Percentiles rank a stretch among this genome's conserved stretches.
phyloP scores from a whole-genome alignment of 2,113 vertebrate species.

The Chauna torquata region DNA sequence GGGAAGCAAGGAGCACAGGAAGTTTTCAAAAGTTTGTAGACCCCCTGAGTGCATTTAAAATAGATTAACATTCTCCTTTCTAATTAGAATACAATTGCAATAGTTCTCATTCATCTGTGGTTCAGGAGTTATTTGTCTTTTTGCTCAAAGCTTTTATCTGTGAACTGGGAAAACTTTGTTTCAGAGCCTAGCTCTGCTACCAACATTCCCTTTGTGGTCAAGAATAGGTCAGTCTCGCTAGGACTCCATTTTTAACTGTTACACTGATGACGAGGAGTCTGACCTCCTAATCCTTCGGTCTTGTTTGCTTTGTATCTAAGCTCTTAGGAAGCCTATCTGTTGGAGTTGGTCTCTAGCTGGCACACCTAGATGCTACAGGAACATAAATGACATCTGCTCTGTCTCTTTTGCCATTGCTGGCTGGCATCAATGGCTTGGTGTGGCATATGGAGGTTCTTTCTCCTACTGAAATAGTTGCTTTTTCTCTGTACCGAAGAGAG shows the following conservation, averaged over 20 bases:
- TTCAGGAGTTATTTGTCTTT: neutral
- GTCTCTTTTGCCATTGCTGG: neutral
- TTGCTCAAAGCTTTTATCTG: neutral
- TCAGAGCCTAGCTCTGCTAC: neutral
- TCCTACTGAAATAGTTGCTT: neutral
- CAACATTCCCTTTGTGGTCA: neutral
- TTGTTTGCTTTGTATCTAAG: neutral
- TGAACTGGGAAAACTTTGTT: neutral
- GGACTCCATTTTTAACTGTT: neutral
- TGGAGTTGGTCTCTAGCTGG: neutral
- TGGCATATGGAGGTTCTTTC: neutral
- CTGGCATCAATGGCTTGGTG: neutral
- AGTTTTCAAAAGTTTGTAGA: slow-evolving; percentile 12
- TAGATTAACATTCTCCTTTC: neutral
- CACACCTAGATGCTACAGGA: neutral
- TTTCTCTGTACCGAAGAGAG: neutral
- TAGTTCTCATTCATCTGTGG: neutral
- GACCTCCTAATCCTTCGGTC: neutral
- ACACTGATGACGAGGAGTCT: neutral
- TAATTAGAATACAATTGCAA: slow-evolving; percentile 29
- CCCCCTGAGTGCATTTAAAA: neutral
- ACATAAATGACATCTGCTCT: neutral
- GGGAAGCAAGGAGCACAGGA: neutral
- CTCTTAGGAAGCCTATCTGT: neutral
- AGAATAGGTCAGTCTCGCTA: neutral